Conservation (phyloP, 2,888 invertebrate species). For the Agrochola litura region DNA sequence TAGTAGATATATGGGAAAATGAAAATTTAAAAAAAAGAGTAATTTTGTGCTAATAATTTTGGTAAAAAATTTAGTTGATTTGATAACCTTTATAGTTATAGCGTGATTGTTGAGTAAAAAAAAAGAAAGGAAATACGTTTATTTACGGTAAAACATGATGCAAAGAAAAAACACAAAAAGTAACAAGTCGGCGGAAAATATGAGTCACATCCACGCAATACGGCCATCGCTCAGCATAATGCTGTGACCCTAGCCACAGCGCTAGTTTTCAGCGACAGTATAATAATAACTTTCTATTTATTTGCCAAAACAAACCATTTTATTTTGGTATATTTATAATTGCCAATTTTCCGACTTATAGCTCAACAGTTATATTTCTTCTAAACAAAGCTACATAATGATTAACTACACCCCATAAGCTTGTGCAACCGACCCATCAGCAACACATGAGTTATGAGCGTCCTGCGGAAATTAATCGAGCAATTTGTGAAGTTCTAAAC, state of each 20-base stretch:
- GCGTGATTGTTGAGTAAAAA: not conserved
- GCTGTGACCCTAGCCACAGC: not conserved
- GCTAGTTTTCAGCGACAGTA: not conserved
- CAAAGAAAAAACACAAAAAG: not conserved
- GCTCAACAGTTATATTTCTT: not conserved
- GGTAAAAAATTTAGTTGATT: too few relatives aligned
- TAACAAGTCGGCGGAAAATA: not conserved
- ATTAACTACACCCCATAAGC: slow-evolving; percentile 9
- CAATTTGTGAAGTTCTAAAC: slow-evolving; percentile 58
- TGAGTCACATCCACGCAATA: not conserved
- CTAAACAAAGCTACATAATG: not conserved
- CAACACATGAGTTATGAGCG: slow-evolving; percentile 37
- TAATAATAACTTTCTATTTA: not conserved
- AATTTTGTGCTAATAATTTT: not conserved
- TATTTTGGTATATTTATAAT: not conserved
- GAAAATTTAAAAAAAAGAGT: not conserved
- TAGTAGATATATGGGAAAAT: not conserved
- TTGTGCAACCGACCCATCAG: slow-evolving; percentile 19
- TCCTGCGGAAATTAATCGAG: slow-evolving; percentile 49
- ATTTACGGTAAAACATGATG: not conserved
- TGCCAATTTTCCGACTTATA: not conserved
- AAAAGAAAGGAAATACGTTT: not conserved
- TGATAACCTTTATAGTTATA: not conserved
- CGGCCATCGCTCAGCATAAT: not conserved
- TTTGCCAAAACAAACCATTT: too few relatives aligned